Conservation (phyloP, 2,888 invertebrate species). For the Ashinkailepas kermadecensis region DNA sequence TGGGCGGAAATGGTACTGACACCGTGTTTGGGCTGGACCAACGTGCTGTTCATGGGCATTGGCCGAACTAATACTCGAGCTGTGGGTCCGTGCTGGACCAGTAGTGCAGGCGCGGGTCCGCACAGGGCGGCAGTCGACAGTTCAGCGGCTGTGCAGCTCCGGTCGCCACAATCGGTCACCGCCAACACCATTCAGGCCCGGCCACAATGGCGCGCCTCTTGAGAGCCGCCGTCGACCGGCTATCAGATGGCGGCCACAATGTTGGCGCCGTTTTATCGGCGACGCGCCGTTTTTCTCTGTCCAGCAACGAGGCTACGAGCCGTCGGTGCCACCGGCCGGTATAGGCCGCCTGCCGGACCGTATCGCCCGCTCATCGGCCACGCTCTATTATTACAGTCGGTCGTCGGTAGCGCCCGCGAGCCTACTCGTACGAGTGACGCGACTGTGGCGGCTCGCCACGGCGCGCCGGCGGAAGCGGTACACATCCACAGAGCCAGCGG, state of each 20-base stretch:
- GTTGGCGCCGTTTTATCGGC: conserved; percentile 8
- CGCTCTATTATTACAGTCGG: background rate
- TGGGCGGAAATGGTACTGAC: no score
- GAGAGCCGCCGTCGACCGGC: background rate
- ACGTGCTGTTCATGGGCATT: no score
- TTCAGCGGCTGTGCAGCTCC: no score
- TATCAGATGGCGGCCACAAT: conserved; percentile 2
- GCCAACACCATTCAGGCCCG: background rate
- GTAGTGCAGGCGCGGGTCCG: no score
- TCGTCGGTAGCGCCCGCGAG: background rate
- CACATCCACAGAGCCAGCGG: no score
- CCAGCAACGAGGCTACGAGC: no score
- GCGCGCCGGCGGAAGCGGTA: no score
- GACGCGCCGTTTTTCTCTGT: conserved; percentile 2
- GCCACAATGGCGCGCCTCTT: background rate
- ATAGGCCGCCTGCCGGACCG: background rate
- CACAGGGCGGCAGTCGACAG: no score
- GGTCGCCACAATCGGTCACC: background rate
- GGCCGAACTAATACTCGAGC: no score
- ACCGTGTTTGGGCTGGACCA: no score
- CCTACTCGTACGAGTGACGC: background rate
- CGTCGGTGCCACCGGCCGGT: background rate
- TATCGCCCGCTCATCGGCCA: background rate
- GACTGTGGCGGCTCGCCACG: no score
- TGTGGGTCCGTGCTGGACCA: no score